Evolutionary conservation across 2,113 vertebrate species (phyloP).

Genomic region (Lates calcarifer): DNA sequence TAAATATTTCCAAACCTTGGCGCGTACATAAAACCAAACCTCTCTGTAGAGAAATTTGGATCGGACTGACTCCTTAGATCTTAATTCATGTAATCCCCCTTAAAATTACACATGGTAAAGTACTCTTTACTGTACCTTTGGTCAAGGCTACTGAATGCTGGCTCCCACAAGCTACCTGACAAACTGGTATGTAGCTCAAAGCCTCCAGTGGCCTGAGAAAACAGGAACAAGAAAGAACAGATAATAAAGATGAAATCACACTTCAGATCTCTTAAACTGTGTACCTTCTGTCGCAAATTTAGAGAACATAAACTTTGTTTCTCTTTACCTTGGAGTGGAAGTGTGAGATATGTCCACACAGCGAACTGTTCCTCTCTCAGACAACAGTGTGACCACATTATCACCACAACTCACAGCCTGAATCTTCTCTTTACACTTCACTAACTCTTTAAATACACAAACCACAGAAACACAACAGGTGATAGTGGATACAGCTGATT

Average conservation of each 20-base stretch:
- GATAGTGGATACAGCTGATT: neutral
- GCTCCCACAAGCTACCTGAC: conserved; percentile 84
- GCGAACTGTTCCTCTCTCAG: conserved; percentile 42
- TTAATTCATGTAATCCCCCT: no score
- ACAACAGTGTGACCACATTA: conserved; percentile 45
- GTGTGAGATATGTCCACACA: conserved; percentile 24
- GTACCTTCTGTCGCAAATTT: no score
- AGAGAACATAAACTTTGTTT: no score
- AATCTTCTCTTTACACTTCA: conserved; percentile 49
- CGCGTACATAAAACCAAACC: neutral
- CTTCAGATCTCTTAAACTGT: neutral
- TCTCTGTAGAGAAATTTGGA: neutral
- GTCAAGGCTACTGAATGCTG: conserved; percentile 81
- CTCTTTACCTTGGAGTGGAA: conserved; percentile 41
- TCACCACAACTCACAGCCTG: conserved; percentile 54
- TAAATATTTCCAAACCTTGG: no score
- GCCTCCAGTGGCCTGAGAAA: conserved; percentile 68
- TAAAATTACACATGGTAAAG: no score
- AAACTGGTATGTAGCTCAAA: conserved; percentile 61
- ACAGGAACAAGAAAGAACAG: neutral
- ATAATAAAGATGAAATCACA: neutral
- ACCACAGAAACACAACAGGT: neutral
- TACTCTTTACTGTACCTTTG: conserved; percentile 75
- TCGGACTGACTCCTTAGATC: no score
- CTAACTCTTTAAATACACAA: conserved; percentile 39